Evolutionary conservation across 1,140 invertebrate species (phyloP), one percentile per base, ranked within the genome.

Genomic region (Oedothorax gibbosus): DNA sequence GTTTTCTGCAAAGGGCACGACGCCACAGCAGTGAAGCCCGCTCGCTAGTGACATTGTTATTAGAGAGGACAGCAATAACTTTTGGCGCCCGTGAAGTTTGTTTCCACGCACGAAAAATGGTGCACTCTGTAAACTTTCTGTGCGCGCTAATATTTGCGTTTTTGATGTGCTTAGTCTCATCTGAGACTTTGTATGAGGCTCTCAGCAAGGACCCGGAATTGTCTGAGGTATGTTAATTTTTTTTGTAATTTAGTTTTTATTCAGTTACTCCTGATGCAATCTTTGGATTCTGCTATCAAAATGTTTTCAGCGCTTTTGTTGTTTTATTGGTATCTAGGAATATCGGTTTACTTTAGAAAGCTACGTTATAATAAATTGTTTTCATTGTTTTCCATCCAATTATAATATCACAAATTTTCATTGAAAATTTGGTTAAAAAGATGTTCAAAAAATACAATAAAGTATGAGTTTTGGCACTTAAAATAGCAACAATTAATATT

Each of bases 21-120:
- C 80, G 80, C 80, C 80, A 82, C 73, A 82, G 60, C 80, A 57
- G 76, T 49, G 54, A 60, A 62, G 69, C 80, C 20, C 21, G 35
- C 80, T 68, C 56, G 62, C 12, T 62, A 82, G 80, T 82, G 80
- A 82, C 80, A 76, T 75, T 84, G 81, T 75, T 84, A 76, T 76
- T 75, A 68, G 62, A 71, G 65, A 71, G 49, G 72, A 76, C 69
- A 68, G 54, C 65, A 56, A 49, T 35, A 65, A 64, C 60, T 76
- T 68, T 75, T 56, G 56, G 62, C 81, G 72, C 81, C 81, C 35
- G 72, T 56, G 62, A 84, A 84, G 35, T 66, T 84, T 84, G 81
- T 84, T 75, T 66, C 72, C 62, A 57, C 4, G 5, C 71, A 54
- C 57, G 56, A 53, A 71, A 81, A 81, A 84, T 84, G 81, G 64